Percentiles rank a stretch among this genome's conserved stretches.
phyloP scores from a whole-genome alignment of 2,113 vertebrate species.

The Smithornis capensis region DNA sequence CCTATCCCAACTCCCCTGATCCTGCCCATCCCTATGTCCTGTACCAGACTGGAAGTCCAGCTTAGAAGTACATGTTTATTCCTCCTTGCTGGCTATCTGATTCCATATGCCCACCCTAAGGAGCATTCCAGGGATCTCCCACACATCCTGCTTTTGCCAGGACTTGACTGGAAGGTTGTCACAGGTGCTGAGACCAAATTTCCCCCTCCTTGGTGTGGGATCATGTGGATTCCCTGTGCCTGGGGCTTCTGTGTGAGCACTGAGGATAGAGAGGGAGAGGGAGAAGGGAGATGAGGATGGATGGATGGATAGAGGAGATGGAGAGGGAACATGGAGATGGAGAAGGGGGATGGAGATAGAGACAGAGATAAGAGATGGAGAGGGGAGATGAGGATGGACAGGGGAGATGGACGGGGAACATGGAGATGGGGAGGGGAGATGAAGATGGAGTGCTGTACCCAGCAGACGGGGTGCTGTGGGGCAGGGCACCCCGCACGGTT shows the following conservation, averaged over 20 bases:
- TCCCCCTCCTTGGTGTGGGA: accelerated
- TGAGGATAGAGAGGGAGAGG: too few species aligned
- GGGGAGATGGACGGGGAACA: not conserved
- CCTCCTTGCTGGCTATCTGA: not conserved
- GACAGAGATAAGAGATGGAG: too few species aligned
- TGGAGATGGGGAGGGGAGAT: not conserved
- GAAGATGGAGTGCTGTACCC: not conserved
- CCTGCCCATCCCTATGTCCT: not conserved
- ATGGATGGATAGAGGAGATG: not conserved
- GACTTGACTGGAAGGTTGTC: not conserved
- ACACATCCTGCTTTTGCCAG: not conserved
- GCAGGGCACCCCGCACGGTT: not conserved
- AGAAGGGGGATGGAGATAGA: too few species aligned
- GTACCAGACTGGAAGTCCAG: not conserved
- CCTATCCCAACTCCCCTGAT: not conserved
- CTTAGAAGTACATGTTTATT: not conserved
- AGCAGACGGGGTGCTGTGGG: not conserved
- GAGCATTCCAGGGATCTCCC: accelerated
- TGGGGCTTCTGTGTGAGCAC: not conserved
- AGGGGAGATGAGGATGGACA: too few species aligned
- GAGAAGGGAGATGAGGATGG: not conserved
- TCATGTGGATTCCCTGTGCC: accelerated
- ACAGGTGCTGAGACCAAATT: not conserved
- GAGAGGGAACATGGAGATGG: too few species aligned
- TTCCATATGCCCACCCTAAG: accelerated